These are phyloP conservation scores for Sebastes vulpes DNA, from an alignment of 2,797 vertebrate species.

Conservation along the genomic window DNA sequence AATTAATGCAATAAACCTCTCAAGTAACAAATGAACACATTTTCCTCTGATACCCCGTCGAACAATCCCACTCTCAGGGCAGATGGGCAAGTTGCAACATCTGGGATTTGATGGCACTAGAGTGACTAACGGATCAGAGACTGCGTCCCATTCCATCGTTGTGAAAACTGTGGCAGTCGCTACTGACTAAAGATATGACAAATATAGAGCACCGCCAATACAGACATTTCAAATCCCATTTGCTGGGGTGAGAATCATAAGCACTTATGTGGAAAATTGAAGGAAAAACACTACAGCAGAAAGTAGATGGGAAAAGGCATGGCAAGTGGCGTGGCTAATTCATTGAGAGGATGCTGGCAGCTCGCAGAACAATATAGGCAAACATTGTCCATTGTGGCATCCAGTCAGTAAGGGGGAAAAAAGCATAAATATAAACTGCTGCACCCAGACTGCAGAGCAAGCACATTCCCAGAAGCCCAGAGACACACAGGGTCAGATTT, in stretches of 20 bases:
- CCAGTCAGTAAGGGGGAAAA: background rate
- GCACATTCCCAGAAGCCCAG: conserved; percentile 34
- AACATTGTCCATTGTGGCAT: conserved; percentile 46
- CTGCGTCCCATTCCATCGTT: conserved; percentile 31
- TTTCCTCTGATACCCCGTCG: conserved; percentile 85
- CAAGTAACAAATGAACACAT: conserved; percentile 93
- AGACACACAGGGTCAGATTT: conserved; percentile 60
- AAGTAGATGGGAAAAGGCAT: conserved; percentile 71
- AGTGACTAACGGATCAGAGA: conserved; percentile 82
- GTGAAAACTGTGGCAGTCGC: conserved; percentile 30
- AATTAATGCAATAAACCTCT: conserved; percentile 97
- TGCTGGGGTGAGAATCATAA: conserved; percentile 59
- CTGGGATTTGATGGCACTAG: conserved; percentile 87
- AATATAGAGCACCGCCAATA: conserved; percentile 51
- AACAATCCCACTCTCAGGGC: conserved; percentile 79
- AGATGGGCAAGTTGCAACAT: conserved; percentile 90
- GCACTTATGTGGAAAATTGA: conserved; percentile 82
- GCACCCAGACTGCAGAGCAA: conserved; percentile 10
- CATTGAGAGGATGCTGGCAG: conserved; percentile 65
- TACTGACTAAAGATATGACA: conserved; percentile 64
- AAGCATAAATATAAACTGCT: conserved; percentile 12
- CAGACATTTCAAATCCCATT: conserved; percentile 69
- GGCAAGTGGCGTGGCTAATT: conserved; percentile 76
- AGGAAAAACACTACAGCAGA: conserved; percentile 75
- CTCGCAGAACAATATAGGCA: conserved; percentile 52